Evolutionary conservation across 2,113 vertebrate genomes (phyloP).

Genomic region (Brachyistius frenatus): DNA sequence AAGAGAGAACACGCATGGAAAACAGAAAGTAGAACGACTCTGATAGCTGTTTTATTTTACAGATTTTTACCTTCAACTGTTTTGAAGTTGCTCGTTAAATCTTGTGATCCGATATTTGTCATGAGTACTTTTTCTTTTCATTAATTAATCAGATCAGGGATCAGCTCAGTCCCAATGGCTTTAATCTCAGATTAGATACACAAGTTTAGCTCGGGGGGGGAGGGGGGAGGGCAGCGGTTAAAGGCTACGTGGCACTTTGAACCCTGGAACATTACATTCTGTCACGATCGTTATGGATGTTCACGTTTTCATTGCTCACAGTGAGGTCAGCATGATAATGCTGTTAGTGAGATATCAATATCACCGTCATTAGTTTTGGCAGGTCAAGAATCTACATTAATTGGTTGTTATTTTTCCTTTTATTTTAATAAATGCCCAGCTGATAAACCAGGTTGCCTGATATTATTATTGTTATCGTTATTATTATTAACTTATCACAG

Average conservation of each 20-base stretch:
- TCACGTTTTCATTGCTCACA: no score
- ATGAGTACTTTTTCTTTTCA: not conserved
- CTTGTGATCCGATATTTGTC: no score
- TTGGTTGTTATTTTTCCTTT: no score
- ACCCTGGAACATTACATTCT: not conserved
- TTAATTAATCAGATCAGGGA: not conserved
- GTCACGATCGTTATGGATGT: rapidly evolving
- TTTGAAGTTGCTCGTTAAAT: no score
- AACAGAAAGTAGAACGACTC: not conserved
- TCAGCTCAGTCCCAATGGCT: not conserved
- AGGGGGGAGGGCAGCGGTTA: not conserved
- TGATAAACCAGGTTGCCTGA: no score
- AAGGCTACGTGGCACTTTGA: constrained; percentile 12
- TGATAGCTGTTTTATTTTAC: no score
- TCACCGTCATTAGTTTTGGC: not conserved
- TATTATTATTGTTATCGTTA: no score
- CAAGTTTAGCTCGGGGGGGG: not conserved
- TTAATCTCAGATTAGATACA: constrained; percentile 11
- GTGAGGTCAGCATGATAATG: not conserved
- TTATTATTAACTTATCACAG: no score
- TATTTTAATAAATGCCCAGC: no score
- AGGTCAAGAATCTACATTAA: no score
- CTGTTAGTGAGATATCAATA: not conserved
- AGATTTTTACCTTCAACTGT: no score
- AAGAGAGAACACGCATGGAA: not conserved